These are phyloP conservation scores for Copsychus sechellarum DNA, from an alignment of 2,113 vertebrate species.

Conservation along the genomic window DNA sequence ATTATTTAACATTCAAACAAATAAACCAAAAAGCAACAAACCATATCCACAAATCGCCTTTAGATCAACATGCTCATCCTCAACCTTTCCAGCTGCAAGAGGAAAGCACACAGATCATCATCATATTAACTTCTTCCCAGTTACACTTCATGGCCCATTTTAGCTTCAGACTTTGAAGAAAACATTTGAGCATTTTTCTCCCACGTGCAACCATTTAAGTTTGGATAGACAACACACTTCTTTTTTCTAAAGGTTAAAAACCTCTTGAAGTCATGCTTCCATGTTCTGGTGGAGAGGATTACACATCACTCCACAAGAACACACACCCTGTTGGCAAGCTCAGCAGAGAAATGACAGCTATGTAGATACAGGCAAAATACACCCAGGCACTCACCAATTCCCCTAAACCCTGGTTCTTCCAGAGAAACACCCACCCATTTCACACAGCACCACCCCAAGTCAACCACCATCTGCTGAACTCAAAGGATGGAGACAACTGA, in stretches of 20 bases:
- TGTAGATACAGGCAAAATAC: neutral
- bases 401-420: neutral
- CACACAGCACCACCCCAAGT: neutral
- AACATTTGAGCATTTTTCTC: conserved; percentile 20
- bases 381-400: conserved; percentile 13
- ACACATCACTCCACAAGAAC: conserved; percentile 42
- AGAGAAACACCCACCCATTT: neutral
- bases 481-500: neutral
- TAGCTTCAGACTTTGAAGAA: conserved; percentile 20
- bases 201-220: conserved; percentile 41
- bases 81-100: neutral
- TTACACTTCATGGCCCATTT: neutral
- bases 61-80: neutral
- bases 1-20: neutral
- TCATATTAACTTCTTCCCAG: neutral
- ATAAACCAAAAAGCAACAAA: neutral
- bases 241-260: conserved; percentile 26
- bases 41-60: neutral
- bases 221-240: neutral
- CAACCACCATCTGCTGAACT: neutral
- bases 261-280: conserved; percentile 34
- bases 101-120: neutral
- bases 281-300: conserved; percentile 54
- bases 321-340: conserved; percentile 60
- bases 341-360: neutral